These are phyloP conservation scores for Galleria mellonella DNA, from an alignment of 1,140 invertebrate species.

Conservation along the genomic window DNA sequence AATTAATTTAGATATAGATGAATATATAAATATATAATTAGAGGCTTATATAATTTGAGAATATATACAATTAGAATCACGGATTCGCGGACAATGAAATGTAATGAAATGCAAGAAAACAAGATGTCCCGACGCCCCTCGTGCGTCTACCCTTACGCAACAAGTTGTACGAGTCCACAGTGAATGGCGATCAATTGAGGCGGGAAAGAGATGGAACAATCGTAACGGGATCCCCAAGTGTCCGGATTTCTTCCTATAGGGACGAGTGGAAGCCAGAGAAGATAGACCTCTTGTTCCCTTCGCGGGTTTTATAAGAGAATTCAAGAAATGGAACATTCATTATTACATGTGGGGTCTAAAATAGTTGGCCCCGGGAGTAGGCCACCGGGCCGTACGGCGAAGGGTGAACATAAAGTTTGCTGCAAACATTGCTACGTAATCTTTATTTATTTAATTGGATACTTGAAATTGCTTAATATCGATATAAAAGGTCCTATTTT, in stretches of 20 bases:
- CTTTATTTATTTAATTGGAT: no score
- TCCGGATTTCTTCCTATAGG: constrained; percentile 48
- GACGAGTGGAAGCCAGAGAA: constrained; percentile 13
- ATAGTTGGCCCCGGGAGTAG: constrained; percentile 21
- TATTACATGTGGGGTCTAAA: constrained; percentile 2
- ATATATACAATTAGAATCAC: no score
- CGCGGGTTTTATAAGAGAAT: not conserved
- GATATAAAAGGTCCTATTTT: no score
- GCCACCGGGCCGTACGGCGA: constrained; percentile 32
- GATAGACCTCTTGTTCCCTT: constrained; percentile 29
- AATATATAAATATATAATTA: no score
- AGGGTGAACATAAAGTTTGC: constrained; percentile 7
- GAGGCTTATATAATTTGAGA: no score
- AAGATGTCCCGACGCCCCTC: constrained; percentile 22
- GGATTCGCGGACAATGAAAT: constrained; percentile 13
- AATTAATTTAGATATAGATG: no score
- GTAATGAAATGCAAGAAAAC: constrained; percentile 23
- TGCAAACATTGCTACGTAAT: not conserved
- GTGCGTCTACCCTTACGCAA: constrained; percentile 33
- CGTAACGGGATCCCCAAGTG: constrained; percentile 45
- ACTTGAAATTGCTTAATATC: no score
- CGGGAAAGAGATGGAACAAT: constrained; percentile 24
- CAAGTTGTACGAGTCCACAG: constrained; percentile 33
- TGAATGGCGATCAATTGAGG: constrained; percentile 6
- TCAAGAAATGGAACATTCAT: not conserved